Conservation (phyloP, 2,888 invertebrate species). For the Hyles lineata region DNA sequence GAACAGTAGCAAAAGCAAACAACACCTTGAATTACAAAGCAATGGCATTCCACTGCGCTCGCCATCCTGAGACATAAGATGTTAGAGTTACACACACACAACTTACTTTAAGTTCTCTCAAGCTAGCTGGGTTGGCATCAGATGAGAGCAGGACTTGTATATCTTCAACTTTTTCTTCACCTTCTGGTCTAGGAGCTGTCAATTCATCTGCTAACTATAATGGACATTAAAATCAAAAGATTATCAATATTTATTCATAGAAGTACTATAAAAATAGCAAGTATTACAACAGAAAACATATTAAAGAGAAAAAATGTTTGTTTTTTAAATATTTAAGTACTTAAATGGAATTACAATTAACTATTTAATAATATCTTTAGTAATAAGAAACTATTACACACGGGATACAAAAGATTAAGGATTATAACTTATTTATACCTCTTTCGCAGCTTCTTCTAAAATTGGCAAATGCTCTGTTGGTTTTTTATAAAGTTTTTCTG, state of each 20-base stretch:
- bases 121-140: slow-evolving; percentile 91
- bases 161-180: slow-evolving; percentile 95
- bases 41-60: too few relatives aligned
- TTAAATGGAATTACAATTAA: too few relatives aligned
- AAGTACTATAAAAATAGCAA: too few relatives aligned
- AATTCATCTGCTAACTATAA: slow-evolving; percentile 94
- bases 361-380: too few relatives aligned
- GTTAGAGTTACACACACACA: too few relatives aligned
- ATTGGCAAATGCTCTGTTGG: slow-evolving; percentile 97
- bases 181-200: slow-evolving; percentile 95
- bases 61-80: too few relatives aligned
- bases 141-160: slow-evolving; percentile 96
- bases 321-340: too few relatives aligned
- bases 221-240: slow-evolving; percentile 6
- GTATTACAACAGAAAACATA: too few relatives aligned
- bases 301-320: too few relatives aligned
- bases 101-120: slow-evolving; percentile 93
- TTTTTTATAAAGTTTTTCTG: slow-evolving; percentile 95
- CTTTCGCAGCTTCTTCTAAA: slow-evolving; percentile 98
- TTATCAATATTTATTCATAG: neutral
- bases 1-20: too few relatives aligned
- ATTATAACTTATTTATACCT: slow-evolving; percentile 73
- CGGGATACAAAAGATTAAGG: neutral
- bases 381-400: too few relatives aligned
- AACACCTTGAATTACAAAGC: too few relatives aligned